Evolutionary conservation across 2,113 vertebrate species (phyloP).

Genomic region (Anseranas semipalmata): DNA sequence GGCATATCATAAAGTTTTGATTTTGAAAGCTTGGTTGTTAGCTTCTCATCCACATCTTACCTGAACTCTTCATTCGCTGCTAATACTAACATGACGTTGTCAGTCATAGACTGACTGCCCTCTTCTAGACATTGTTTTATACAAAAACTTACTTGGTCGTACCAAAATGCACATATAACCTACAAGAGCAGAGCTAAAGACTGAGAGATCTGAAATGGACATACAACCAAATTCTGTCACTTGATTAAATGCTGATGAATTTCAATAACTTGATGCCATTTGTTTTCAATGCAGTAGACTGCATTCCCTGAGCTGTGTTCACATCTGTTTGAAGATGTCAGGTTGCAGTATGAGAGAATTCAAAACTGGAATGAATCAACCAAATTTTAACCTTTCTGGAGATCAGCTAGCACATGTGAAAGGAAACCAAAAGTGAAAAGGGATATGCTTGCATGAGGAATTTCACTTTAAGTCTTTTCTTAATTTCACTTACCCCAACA

Average conservation of each 20-base stretch:
- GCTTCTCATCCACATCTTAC: not conserved
- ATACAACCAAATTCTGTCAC: not conserved
- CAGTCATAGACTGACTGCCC: not conserved
- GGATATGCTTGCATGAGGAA: not conserved
- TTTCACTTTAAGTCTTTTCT: not conserved
- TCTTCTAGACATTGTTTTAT: not conserved
- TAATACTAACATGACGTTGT: rapidly evolving
- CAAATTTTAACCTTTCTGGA: not conserved
- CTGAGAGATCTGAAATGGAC: not conserved
- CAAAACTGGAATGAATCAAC: not conserved
- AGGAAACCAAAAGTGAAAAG: not conserved
- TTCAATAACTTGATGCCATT: not conserved
- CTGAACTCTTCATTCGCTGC: not conserved
- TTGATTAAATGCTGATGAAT: not conserved
- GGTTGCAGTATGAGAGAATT: not conserved
- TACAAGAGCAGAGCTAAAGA: not conserved
- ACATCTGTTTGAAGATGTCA: not conserved
- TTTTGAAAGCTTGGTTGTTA: not conserved
- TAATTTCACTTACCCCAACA: not conserved
- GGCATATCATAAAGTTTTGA: not conserved
- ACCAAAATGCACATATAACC: not conserved
- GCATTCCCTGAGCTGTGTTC: not conserved
- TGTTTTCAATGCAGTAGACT: not conserved
- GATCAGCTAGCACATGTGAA: not conserved
- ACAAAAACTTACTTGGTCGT: not conserved